Evolutionary conservation across 1,140 invertebrate genomes (phyloP), one percentile per base, ranked within the genome.

Genomic region (Drosophila pectinifera): DNA sequence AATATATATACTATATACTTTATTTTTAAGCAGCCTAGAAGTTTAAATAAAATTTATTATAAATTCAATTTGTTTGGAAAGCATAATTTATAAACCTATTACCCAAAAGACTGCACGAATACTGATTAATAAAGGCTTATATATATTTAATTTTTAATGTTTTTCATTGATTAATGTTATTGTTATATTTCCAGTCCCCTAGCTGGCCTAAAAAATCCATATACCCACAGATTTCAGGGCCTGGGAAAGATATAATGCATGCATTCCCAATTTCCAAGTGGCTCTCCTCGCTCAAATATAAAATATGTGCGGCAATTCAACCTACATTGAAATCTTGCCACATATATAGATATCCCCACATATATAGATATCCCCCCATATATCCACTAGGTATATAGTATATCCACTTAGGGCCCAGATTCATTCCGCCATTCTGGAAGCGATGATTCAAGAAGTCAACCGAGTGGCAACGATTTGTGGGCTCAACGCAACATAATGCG

Each of bases 251-350:
- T 48, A 63, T 85, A 81, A 81, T 72, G 64, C 74, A 86, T 86
- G 69, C 62, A 65, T 76, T 81, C 49, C 74, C 82, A 86, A 86
- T 86, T 86, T 86, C 39, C 77, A 86, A 75, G 69, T 78, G 83
- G 78, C 69, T 62, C 67, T 56, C 14, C 26, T 69, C 34, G 6
- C 34, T 39, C 65, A 48, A 57, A 75, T 63, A 81, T 86, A 81
- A 81, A 61, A 84, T 80, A 88, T 86, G 78, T 88, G 82, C 74
- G 69, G 74, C 74, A 86, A 78, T 81, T 78, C 57, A 78, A 75
- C 38, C 72, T 53, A 73, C 69, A 63, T 68, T 65, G 26, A 24
- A 10, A 51, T 36, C 45, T 26, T 14, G 6, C 11, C 16, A 61
- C 45, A 41, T 20, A 53, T 24, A 53, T 24, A 38, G 42, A 45